Evolutionary conservation across 2,888 invertebrate genomes (phyloP), one percentile per base, ranked within the genome.

Genomic region (Bibio marci): DNA sequence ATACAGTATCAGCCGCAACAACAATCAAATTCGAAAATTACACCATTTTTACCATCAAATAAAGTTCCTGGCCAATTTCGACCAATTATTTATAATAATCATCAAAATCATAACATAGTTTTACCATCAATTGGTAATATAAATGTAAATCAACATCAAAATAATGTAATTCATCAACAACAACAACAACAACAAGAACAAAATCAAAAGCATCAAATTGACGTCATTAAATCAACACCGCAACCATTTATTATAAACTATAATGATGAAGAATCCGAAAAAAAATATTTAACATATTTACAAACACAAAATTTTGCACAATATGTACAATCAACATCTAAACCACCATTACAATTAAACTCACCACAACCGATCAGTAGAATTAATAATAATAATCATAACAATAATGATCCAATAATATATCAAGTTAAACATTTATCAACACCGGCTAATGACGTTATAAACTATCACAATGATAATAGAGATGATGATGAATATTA

Each of bases 31-130:
- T 47, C 54, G 50, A 57, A 63, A 52, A 62, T 61, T 49, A 69
- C 66, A 34, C 69, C 69, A 45, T 70, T 70, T 56, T 56, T 62
- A 46, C 62, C 66, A 44, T 61, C 60, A 45, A 70, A 70, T 50
- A 66, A 67, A 40, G 48, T 69, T 44, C 68, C 69, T 14, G 69
- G 70, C 39, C 60, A 65, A 44, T 70, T 70, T 52, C 53, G 63
- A 44, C 70, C 69, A 33, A 67, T 69, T 49, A 54, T 60, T 52
- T 59, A 22, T n/a, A 12, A 36, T 12, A 12, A 35, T 25, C 8
- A 22, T 26, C 26, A 4, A 15, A 35, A 35, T 6, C 58, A n/a
- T n/a, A n/a, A n/a, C n/a, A n/a, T n/a, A n/a, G 26, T 35, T 26
- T 26, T 35, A 11, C 15, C 17, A 17, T 30, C 13, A 14, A 5